Evolutionary conservation across 1,140 invertebrate genomes (phyloP).

Genomic region (Zaprionus capensis): DNA sequence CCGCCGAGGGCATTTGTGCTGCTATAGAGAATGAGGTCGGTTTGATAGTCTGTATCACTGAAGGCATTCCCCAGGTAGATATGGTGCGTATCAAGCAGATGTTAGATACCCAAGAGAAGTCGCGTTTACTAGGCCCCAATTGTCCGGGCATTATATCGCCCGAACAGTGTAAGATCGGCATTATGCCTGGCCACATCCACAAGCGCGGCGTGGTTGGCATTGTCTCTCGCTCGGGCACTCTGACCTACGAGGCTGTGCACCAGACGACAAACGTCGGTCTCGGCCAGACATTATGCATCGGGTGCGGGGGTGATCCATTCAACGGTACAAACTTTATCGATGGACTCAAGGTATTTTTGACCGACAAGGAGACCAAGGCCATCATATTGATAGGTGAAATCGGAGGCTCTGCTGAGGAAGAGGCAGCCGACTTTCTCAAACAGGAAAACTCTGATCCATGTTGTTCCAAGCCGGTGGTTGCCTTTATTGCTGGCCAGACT

Average conservation of each 20-base stretch:
- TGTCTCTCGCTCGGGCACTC: constrained; percentile 98
- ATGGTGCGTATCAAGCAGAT: constrained; percentile 98
- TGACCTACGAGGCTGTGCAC: constrained; percentile 99
- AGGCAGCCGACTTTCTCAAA: constrained; percentile 96
- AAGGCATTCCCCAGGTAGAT: constrained; percentile 98
- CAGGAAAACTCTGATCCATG: constrained; percentile 92
- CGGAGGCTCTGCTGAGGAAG: constrained; percentile 98
- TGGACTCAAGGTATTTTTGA: constrained; percentile 97
- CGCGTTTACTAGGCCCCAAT: constrained; percentile 97
- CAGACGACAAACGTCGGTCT: constrained; percentile 96
- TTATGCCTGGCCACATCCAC: constrained; percentile 99
- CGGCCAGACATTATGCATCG: constrained; percentile 98
- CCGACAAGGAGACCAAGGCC: constrained; percentile 95
- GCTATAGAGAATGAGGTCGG: constrained; percentile 98
- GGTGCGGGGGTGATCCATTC: constrained; percentile 99
- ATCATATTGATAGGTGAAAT: constrained; percentile 99
- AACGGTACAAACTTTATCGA: constrained; percentile 99
- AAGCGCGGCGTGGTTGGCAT: constrained; percentile 96
- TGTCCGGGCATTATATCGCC: constrained; percentile 99
- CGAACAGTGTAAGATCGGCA: constrained; percentile 99
- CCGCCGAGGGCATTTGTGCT: constrained; percentile 96
- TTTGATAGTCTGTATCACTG: constrained; percentile 98
- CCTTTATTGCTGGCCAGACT: constrained; percentile 98
- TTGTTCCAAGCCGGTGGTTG: constrained; percentile 97
- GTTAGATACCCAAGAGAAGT: constrained; percentile 94